Base-by-base conservation (phyloP, 2,888 invertebrate genomes). In the Copidosoma aretas region DNA sequence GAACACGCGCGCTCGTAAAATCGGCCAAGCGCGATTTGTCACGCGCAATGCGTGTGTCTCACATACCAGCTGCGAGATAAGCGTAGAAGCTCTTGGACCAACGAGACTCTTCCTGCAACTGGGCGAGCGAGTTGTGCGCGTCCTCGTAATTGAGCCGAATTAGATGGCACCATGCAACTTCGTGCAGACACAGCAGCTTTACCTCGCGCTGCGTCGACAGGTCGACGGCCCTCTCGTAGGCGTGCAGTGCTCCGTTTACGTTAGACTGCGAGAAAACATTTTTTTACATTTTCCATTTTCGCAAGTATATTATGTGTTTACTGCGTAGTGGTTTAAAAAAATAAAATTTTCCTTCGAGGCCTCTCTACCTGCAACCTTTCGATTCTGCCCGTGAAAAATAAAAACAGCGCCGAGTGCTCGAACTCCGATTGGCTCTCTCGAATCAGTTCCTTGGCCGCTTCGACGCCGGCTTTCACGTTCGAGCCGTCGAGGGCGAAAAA, bases 11-110 rank as follows among this genome's bases (percentile, higher is more conserved):
- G 32, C 32, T 32, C 3, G 8, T 46, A 46, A 12, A 46, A 46
- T 12, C 43, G 12, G 3, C 17, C 43, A 17, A 46, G 15, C 54
- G 54, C 32, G 32, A 32, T 8, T 32, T 32, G 8, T 32, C 4
- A 32, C 32, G 4, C 32, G n/a, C n/a, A n/a, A 32, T 32, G 8
- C 32, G 32, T 32, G 32, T 32, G 3, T 32, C 32, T 32, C 32
- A 32, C 49, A 60, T 75, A 82, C 82, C 78, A 51, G 87, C 87
- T 25, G 88, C 85, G 61, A 91, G 82, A 77, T 91, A 91, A 10
- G 87, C 85, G 77, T 91, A 91, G 77, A 90, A 90, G 70, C 86
- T 86, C 76, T 87, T 86, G 39, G 90, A 90, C 90, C 91, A 91
- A 73, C 89, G 85, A 52, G 89, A 89, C 66, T 88, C 86, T 60